These are phyloP conservation scores for Ancistrus triradiatus DNA, from an alignment of 2,113 vertebrate species.

Conservation along the genomic window DNA sequence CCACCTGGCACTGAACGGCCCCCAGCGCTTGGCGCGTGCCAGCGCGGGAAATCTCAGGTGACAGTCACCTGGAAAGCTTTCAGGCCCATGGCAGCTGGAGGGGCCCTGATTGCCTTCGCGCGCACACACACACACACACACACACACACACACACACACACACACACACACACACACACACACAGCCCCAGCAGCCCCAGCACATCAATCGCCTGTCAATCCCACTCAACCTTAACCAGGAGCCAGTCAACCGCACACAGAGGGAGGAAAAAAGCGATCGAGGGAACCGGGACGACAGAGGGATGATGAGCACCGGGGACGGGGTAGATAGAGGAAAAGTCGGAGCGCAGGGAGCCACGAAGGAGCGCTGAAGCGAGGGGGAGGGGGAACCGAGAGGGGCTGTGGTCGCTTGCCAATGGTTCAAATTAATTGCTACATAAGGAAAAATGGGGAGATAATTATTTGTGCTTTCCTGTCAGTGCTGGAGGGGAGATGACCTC, in stretches of 20 bases:
- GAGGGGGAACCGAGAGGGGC: constrained; percentile 62
- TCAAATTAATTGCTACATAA: constrained; percentile 95
- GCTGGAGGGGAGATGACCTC: constrained; percentile 84
- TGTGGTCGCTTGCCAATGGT: constrained; percentile 73
- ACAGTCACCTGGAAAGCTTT: constrained; percentile 83
- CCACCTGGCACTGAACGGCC: constrained; percentile 80
- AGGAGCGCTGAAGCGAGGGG: constrained; percentile 25
- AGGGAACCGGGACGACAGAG: constrained; percentile 1
- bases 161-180: constrained; percentile 50
- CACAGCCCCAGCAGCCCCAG: constrained; percentile 58
- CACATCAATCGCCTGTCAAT: constrained; percentile 83
- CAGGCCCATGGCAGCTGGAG: constrained; percentile 77
- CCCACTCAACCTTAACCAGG: constrained; percentile 75
- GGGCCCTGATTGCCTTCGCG: constrained; percentile 72
- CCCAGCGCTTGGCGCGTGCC: constrained; percentile 66
- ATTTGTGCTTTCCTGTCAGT: constrained; percentile 89
- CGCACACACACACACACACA: constrained; percentile 52
- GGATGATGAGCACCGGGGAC: constrained; percentile 46
- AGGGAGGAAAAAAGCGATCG: neutral
- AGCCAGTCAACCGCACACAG: constrained; percentile 64
- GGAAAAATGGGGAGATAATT: constrained; percentile 93
- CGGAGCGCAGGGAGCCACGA: constrained; percentile 28
- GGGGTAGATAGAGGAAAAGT: constrained; percentile 48
- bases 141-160: constrained; percentile 61
- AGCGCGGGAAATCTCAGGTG: constrained; percentile 79